Base-by-base conservation (phyloP, 2,797 vertebrate genomes). In the Poeciliopsis infans region DNA sequence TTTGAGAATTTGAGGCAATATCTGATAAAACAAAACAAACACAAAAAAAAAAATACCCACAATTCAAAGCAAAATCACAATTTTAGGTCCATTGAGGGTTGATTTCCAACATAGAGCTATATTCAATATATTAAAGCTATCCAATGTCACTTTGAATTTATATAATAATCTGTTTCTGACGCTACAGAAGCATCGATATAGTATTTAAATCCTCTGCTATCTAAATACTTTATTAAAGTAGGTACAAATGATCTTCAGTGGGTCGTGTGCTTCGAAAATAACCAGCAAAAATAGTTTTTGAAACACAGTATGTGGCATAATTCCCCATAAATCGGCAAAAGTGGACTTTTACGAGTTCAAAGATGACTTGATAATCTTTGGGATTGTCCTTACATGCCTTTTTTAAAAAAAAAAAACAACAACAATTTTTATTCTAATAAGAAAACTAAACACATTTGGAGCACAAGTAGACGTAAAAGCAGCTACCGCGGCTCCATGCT, bases 21-120 rank as follows among this genome's bases (percentile, higher is more conserved):
- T 45, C 74, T 72, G 55, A 70, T 57, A 39, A 74, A 69, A 45
- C 64, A 20, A 7, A 7, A 47, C 69, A 69, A 47, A n/a, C n/a
- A n/a, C n/a, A n/a, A 61, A 11, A 1, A 47, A 18, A 23, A 49
- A 49, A 20, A 51, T 16, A 76, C 46, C 25, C 46, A 36, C 61
- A 51, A 20, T 76, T 68, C 15, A 76, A 46, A 49, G 20, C 31
- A 49, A 53, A 74, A 57, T n/a, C 76, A 45, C 79, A 85, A n/a
- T 47, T 61, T 36, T 72, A 72, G 86, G 88, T 89, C 87, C 85
- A 78, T 76, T 55, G 41, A 71, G 43, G 31, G 57, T 43, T 81
- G 46, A 85, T 76, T 28, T 83, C 73, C 33, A 77, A 77, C 39
- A 71, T 57, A 46, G 33, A 31, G 18, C 69, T 75, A 45, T 79